Percentiles rank a stretch among this genome's conserved stretches.
Conservation (phyloP, 2,113 vertebrate species). For the Dermatemys mawii region DNA sequence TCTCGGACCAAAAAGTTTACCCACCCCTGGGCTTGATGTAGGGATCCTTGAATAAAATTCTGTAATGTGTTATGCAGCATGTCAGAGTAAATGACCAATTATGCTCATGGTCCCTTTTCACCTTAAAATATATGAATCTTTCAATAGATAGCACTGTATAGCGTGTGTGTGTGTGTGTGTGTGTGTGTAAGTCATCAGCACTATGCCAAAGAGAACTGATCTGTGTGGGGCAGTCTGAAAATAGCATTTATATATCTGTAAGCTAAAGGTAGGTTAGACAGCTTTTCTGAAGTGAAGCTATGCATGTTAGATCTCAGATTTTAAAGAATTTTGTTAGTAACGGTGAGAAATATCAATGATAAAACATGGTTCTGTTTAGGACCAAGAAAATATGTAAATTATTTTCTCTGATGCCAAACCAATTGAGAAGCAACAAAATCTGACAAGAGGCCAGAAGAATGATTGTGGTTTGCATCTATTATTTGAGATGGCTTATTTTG, state of each 20-base stretch:
- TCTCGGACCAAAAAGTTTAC: too few relatives aligned
- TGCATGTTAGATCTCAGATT: neutral
- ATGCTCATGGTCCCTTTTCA: slow-evolving; percentile 22
- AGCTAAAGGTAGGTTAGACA: slow-evolving; percentile 9
- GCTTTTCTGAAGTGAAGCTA: neutral
- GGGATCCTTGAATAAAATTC: neutral
- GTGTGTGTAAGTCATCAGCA: neutral
- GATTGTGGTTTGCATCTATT: neutral
- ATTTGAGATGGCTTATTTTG: neutral
- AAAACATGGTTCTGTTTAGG: neutral
- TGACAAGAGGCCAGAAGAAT: neutral
- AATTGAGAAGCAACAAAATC: neutral
- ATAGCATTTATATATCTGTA: slow-evolving; percentile 2
- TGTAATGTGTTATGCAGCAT: neutral
- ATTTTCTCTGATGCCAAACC: neutral
- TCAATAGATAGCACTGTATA: neutral
- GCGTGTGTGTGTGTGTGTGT: neutral
- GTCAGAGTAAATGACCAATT: neutral
- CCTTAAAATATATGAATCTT: slow-evolving; percentile 33
- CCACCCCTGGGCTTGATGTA: neutral
- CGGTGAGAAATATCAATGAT: neutral
- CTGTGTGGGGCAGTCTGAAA: slow-evolving; percentile 1
- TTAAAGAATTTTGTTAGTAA: neutral
- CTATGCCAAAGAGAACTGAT: neutral
- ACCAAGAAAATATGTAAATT: neutral